These are phyloP conservation scores for Lasaia peninsularis DNA, from an alignment of 1,140 invertebrate genomes.

Conservation along the genomic window DNA sequence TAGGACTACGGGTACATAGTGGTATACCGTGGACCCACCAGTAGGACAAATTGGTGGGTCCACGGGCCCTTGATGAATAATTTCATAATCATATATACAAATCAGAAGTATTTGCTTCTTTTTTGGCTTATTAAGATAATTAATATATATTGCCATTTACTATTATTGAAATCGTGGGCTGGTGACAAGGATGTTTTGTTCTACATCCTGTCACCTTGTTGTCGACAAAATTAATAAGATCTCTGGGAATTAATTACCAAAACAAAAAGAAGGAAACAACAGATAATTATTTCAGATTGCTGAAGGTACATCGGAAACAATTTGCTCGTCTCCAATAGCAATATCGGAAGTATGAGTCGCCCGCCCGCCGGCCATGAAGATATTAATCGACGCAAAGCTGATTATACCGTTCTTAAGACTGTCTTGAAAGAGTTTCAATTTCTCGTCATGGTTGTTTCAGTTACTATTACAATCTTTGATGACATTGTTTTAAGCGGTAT, in stretches of 20 bases:
- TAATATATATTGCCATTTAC: too few relatives aligned
- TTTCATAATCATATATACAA: too few relatives aligned
- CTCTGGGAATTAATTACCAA: not conserved
- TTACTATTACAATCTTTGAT: slow-evolving; percentile 25
- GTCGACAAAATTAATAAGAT: not conserved
- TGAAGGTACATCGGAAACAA: slow-evolving; percentile 41
- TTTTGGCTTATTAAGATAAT: too few relatives aligned
- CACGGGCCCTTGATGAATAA: too few relatives aligned
- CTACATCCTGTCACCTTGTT: too few relatives aligned
- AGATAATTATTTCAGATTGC: not conserved
- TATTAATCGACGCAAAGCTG: slow-evolving; percentile 73
- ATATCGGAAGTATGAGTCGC: slow-evolving; percentile 42
- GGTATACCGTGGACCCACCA: too few relatives aligned
- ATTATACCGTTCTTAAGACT: slow-evolving; percentile 63
- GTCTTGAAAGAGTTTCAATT: slow-evolving; percentile 53
- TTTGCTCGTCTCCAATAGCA: slow-evolving; percentile 67
- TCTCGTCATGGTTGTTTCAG: slow-evolving; percentile 35
- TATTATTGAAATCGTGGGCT: too few relatives aligned
- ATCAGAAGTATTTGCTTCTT: too few relatives aligned
- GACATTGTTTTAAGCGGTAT: not conserved
- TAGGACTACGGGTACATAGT: too few relatives aligned
- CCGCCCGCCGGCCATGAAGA: slow-evolving; percentile 49
- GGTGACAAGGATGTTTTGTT: too few relatives aligned
- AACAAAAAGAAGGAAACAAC: not conserved
- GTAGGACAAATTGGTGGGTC: too few relatives aligned